phyloP scores from a whole-genome alignment of 2,797 vertebrate species.

The Macroramphosus scolopax region DNA sequence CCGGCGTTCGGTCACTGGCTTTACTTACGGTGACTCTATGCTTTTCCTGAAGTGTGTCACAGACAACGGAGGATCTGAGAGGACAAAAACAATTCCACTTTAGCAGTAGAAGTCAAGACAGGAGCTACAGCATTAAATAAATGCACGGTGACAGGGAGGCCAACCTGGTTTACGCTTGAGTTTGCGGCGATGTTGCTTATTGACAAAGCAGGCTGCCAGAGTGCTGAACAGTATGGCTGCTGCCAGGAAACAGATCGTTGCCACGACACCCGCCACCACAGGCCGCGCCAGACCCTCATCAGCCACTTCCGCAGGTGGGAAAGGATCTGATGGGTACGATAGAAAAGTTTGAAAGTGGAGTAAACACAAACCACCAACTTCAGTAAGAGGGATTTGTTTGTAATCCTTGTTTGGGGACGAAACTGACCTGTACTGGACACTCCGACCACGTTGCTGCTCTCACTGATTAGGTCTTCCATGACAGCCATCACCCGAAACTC shows the following conservation, averaged over 20 bases:
- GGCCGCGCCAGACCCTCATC: constrained; percentile 95
- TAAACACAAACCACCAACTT: not conserved
- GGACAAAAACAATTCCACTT: constrained; percentile 44
- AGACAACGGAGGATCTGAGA: constrained; percentile 95
- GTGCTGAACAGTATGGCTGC: constrained; percentile 98
- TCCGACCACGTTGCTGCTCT: constrained; percentile 97
- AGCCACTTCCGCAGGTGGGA: constrained; percentile 89
- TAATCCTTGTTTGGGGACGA: not conserved
- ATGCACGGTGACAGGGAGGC: not conserved
- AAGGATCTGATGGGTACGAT: constrained; percentile 82
- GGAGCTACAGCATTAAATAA: not conserved
- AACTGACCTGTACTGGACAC: constrained; percentile 95
- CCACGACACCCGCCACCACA: constrained; percentile 95
- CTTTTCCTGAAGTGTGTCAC: constrained; percentile 99
- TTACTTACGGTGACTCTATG: constrained; percentile 98
- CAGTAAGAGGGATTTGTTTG: not conserved
- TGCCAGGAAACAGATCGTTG: constrained; percentile 98
- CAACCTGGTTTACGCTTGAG: constrained; percentile 97
- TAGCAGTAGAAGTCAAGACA: constrained; percentile 9
- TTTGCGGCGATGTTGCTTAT: constrained; percentile 97
- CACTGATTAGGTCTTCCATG: constrained; percentile 99
- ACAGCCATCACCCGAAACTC: constrained; percentile 97
- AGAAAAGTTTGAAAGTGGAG: not conserved
- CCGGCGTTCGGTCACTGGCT: constrained; percentile 20
- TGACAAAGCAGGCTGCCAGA: constrained; percentile 97